Evolutionary conservation across 1,140 invertebrate species (phyloP).

Genomic region (Zaprionus capensis): DNA sequence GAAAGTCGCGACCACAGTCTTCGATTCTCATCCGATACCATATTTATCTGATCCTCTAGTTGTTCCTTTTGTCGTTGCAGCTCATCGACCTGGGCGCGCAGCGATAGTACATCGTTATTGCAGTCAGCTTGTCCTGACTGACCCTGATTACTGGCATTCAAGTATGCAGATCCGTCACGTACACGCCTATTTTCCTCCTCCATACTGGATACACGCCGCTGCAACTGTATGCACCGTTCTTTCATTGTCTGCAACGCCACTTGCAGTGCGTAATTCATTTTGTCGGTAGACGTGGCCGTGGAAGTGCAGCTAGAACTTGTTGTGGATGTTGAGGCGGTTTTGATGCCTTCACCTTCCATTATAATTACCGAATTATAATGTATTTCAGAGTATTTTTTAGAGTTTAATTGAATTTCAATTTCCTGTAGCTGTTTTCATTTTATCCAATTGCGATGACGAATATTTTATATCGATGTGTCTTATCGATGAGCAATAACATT

Average conservation of each 20-base stretch:
- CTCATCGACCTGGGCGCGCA: conserved; percentile 87
- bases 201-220: conserved; percentile 87
- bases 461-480: conserved; percentile 15
- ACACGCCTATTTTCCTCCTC: conserved; percentile 91
- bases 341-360: conserved; percentile 49
- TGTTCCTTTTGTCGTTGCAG: conserved; percentile 90
- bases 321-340: conserved; percentile 3
- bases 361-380: neutral
- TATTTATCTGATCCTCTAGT: conserved; percentile 89
- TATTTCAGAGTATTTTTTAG: neutral
- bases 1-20: conserved; percentile 90
- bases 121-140: conserved; percentile 27
- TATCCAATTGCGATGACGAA: conserved; percentile 27
- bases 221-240: conserved; percentile 90
- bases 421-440: conserved; percentile 28
- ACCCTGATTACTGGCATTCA: conserved; percentile 5
- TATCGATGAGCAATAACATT: conserved; percentile 8
- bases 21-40: conserved; percentile 92
- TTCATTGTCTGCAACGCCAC: conserved; percentile 91
- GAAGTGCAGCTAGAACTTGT: neutral
- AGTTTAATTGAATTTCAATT: neutral
- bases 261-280: conserved; percentile 86
- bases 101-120: conserved; percentile 84
- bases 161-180: conserved; percentile 71
- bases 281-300: conserved; percentile 41